A percentile compares a stretch with the other conserved stretches of the same genome.
phyloP scores from a whole-genome alignment of 2,113 vertebrate genomes.

The Oplegnathus fasciatus region DNA sequence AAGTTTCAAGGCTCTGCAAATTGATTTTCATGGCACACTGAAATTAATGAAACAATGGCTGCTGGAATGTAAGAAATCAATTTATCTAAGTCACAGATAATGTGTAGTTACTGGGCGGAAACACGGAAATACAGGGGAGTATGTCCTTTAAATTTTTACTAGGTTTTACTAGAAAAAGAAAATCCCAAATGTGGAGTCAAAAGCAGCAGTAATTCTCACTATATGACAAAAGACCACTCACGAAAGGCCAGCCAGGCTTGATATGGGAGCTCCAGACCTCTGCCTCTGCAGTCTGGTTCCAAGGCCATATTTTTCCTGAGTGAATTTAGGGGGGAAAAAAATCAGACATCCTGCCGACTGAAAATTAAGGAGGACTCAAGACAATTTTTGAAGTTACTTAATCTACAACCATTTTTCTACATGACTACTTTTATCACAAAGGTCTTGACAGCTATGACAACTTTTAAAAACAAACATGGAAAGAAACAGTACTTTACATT shows the following conservation, averaged over 20 bases:
- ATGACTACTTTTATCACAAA: constrained; percentile 15
- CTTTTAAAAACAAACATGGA: neutral
- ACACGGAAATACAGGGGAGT: neutral
- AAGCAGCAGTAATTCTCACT: neutral
- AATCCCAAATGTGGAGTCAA: neutral
- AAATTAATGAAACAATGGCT: constrained; percentile 51
- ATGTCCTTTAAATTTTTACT: constrained; percentile 12
- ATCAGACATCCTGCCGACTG: constrained; percentile 6
- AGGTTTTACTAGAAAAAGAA: neutral
- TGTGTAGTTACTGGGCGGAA: neutral
- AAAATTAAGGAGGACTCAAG: neutral
- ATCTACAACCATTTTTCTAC: constrained; percentile 38
- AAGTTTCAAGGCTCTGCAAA: constrained; percentile 52
- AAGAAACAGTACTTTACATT: neutral
- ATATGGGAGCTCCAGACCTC: constrained; percentile 93
- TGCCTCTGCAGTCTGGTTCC: constrained; percentile 96
- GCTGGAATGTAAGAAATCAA: constrained; percentile 29
- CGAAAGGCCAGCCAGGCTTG: constrained; percentile 93
- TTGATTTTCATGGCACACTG: constrained; percentile 45
- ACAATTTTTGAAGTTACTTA: constrained; percentile 5
- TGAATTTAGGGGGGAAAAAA: constrained; percentile 10
- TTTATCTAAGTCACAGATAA: constrained; percentile 40
- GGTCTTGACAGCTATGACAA: neutral
- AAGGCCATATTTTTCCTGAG: constrained; percentile 96
- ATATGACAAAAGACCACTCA: constrained; percentile 83